Percentiles rank a stretch among this genome's conserved stretches.
phyloP scores from a whole-genome alignment of 2,888 invertebrate species.

The Stenodema calcarata region DNA sequence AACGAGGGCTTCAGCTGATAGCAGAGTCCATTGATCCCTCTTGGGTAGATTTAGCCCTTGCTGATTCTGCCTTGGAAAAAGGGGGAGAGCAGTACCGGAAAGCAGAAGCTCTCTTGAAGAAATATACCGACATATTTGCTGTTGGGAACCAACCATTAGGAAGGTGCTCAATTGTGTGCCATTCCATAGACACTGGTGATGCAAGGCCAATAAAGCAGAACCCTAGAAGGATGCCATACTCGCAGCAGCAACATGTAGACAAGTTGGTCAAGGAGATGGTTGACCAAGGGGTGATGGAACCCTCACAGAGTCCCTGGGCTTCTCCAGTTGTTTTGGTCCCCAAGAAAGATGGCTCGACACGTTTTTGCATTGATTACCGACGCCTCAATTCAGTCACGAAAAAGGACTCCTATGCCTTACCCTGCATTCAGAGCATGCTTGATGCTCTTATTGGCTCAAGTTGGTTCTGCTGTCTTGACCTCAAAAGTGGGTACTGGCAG shows the following conservation, averaged over 20 bases:
- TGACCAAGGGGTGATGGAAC: neutral
- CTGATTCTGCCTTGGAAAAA: neutral
- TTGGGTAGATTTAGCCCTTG: neutral
- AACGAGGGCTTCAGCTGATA: neutral
- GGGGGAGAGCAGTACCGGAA: neutral
- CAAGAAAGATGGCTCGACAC: neutral
- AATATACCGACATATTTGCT: neutral
- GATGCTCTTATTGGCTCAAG: neutral
- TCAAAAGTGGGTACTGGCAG: neutral
- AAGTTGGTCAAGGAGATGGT: neutral
- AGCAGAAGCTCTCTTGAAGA: neutral
- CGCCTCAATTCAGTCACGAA: neutral
- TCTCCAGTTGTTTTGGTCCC: neutral
- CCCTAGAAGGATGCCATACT: neutral
- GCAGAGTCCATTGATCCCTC: neutral
- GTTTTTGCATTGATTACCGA: neutral
- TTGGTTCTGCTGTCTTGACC: neutral
- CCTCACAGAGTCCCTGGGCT: neutral
- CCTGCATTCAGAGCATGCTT: neutral
- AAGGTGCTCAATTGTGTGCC: neutral
- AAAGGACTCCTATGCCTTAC: slow-evolving; percentile 11
- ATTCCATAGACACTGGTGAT: neutral
- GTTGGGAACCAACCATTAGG: neutral
- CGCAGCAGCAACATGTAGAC: neutral
- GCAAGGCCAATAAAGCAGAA: neutral